Base-by-base conservation (phyloP, 1,140 invertebrate species). In the Drosophila trapezifrons region DNA sequence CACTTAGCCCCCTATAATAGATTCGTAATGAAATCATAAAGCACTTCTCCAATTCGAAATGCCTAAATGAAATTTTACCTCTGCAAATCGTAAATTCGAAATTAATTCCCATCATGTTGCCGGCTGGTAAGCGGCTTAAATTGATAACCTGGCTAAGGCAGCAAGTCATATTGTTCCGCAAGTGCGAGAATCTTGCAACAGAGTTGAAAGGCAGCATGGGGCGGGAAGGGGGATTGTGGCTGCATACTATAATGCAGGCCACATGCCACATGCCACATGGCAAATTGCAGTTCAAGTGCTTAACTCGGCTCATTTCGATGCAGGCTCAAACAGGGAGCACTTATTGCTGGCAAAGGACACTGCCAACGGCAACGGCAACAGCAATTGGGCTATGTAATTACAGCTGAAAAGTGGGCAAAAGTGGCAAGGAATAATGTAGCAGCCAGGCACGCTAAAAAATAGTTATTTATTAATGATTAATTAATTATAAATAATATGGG, bases 311-410 rank as follows among this genome's bases (percentile, higher is more conserved):
- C 71, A 75, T 71, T 71, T 58, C 58, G 52, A 63, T 78, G 75
- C 64, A 54, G 57, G 64, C 67, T 42, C 43, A 58, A 70, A 54
- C 51, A 42, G 64, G 67, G 59, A 54, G 59, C 51, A 66, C 59
- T 73, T 64, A 72, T 65, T 45, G 62, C 58, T 60, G 29, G 70
- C 62, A 74, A 74, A 45, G 75, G 59, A 65, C 76, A 73, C 67
- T 52, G 45, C 58, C 67, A 65, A 43, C 20, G 52, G 47, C 27
- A 55, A n/a, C 15, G 55, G 58, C 55, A 66, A 20, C 52, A 74
- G 60, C 78, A 80, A 80, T 80, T 79, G 78, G 62, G 71, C 52
- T 43, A 74, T 79, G 63, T 80, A 80, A 80, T 80, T 80, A 75
- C 58, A 56, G 40, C 38, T 37, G 18, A 38, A 73, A 52, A 29